These are phyloP conservation scores for Phalera bucephala DNA, from an alignment of 2,888 invertebrate genomes.

Conservation along the genomic window DNA sequence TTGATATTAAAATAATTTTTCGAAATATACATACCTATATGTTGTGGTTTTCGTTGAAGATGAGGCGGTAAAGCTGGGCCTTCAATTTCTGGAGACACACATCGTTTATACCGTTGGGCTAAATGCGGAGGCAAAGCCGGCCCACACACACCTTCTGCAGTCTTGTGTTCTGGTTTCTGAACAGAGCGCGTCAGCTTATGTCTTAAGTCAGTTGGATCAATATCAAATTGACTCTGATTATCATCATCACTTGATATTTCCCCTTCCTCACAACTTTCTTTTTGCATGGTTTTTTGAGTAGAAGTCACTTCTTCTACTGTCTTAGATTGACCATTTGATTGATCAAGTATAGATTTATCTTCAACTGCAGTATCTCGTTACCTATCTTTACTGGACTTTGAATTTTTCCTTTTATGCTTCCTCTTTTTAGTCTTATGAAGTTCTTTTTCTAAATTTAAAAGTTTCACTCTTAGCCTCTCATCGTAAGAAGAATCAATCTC, in stretches of 20 bases:
- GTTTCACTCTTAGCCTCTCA: conserved; percentile 71
- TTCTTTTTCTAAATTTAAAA: conserved; percentile 75
- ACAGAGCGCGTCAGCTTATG: conserved; percentile 62
- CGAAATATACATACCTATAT: conserved; percentile 50
- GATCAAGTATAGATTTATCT: conserved; percentile 44
- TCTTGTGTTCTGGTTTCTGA: conserved; percentile 43
- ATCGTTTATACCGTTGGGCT: conserved; percentile 38
- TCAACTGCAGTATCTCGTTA: conserved; percentile 61
- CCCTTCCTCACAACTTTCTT: conserved; percentile 76
- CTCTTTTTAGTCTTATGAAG: conserved; percentile 70
- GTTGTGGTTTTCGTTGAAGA: conserved; percentile 45
- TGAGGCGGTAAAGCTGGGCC: conserved; percentile 64
- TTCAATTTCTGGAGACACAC: conserved; percentile 42
- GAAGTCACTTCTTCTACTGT: conserved; percentile 66
- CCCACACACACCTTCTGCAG: conserved; percentile 69
- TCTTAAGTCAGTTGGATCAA: conserved; percentile 70
- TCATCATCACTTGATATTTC: conserved; percentile 72
- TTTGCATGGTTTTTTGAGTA: conserved; percentile 60
- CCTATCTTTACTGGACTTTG: conserved; percentile 61
- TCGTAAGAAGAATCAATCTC: conserved; percentile 80
- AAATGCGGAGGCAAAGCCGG: conserved; percentile 84
- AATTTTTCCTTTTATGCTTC: conserved; percentile 69
- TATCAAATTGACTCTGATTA: conserved; percentile 47
- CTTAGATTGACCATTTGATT: conserved; percentile 34
- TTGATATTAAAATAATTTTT: no score